These are phyloP conservation scores for Andricus curvator DNA, from an alignment of 2,888 invertebrate species.

Conservation along the genomic window DNA sequence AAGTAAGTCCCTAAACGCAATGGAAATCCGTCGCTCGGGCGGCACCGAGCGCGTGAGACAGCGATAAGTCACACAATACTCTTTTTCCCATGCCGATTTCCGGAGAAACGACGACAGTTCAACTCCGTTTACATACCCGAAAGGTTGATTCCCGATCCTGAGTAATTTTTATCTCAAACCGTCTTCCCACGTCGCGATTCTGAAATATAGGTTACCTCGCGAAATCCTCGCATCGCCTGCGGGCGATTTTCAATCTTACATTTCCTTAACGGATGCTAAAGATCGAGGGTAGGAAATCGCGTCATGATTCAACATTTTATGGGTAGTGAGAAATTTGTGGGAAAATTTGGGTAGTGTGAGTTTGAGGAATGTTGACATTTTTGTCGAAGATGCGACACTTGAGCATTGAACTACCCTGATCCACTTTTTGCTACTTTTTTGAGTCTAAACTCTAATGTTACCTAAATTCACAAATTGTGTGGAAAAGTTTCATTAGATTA, in stretches of 20 bases:
- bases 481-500: not conserved
- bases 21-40: conserved; percentile 41
- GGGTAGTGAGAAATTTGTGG: not conserved
- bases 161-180: conserved; percentile 2
- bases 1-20: conserved; percentile 53
- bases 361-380: conserved; percentile 11
- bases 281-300: conserved; percentile 21
- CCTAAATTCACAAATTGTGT: not conserved
- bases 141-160: conserved; percentile 35
- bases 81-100: conserved; percentile 36
- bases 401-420: not conserved
- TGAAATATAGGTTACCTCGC: conserved; percentile 51
- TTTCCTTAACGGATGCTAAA: conserved; percentile 35
- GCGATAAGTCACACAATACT: conserved; percentile 37
- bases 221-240: conserved; percentile 47
- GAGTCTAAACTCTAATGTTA: not conserved
- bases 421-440: not conserved
- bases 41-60: conserved; percentile 43
- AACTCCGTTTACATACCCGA: conserved; percentile 23
- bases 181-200: conserved; percentile 4
- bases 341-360: not conserved
- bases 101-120: conserved; percentile 26
- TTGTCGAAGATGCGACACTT: not conserved
- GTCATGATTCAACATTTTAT: conserved; percentile 29
- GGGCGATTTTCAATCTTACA: conserved; percentile 43